Percentiles rank a stretch among this genome's conserved stretches.
Evolutionary conservation across 2,113 vertebrate species (phyloP).

Genomic region (Urocitellus parryii): DNA sequence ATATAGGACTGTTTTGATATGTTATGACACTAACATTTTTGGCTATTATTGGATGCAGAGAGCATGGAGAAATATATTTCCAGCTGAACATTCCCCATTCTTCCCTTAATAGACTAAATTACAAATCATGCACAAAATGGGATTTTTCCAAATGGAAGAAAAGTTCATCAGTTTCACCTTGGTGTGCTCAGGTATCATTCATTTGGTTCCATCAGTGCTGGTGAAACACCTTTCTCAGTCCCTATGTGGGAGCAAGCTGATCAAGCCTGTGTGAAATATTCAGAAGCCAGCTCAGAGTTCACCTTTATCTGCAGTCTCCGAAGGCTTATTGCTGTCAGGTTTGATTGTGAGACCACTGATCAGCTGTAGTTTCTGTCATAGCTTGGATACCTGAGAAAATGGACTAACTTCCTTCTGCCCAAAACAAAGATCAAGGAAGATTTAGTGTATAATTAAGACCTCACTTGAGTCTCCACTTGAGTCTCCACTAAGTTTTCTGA

Average conservation of each 20-base stretch:
- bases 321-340: conserved; percentile 81
- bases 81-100: conserved; percentile 80
- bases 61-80: conserved; percentile 84
- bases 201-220: conserved; percentile 66
- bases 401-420: conserved; percentile 83
- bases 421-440: conserved; percentile 46
- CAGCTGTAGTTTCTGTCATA: conserved; percentile 87
- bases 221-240: conserved; percentile 58
- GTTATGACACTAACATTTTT: conserved; percentile 73
- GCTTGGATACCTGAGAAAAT: conserved; percentile 85
- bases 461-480: not conserved
- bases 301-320: conserved; percentile 82
- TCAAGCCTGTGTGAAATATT: conserved; percentile 76
- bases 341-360: conserved; percentile 86
- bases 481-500: not conserved
- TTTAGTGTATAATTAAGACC: conserved; percentile 33
- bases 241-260: conserved; percentile 63
- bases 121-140: conserved; percentile 83
- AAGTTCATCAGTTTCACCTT: conserved; percentile 79
- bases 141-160: conserved; percentile 82
- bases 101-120: conserved; percentile 80
- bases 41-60: conserved; percentile 81
- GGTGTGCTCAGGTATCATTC: conserved; percentile 73
- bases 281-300: conserved; percentile 67
- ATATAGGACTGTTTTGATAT: conserved; percentile 74